Evolutionary conservation across 2,888 invertebrate species (phyloP), one percentile per base, ranked within the genome.

Genomic region (Caradrina kadenii): DNA sequence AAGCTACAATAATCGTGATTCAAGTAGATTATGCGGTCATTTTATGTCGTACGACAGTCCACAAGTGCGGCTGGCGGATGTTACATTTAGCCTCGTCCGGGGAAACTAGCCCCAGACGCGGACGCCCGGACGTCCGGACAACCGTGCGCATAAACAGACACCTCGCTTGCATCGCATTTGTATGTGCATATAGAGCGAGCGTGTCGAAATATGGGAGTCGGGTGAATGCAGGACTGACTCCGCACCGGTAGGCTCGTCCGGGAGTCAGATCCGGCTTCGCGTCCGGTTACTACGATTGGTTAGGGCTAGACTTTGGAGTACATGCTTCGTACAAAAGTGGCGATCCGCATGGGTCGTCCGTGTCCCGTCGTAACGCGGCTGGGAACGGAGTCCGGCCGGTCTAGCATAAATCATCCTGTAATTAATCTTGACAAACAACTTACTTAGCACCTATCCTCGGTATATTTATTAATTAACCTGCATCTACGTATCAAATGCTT

Each of bases 41-140:
- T 81, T 81, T 69, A 73, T 83, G 67, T 53, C 69, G 66, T 53
- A 66, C 56, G 65, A 63, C 66, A 59, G 15, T 45, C 45, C 2
- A 45, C 45, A 45, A 45, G 17, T 17, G 17, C 17, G 68, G 64
- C 49, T 63, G 26, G 64, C 84, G 82, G 84, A 82, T 56, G 70
- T 84, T 84, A 79, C 84, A 71, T 64, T 79, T 63, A 54, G 42
- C 62, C 55, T 65, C 73, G 66, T 81, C 84, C 82, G 84, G 82
- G 82, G 79, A 82, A 82, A 84, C 84, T 79, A 61, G 67, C 72
- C 48, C 69, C 45, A 77, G 77, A 61, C 72, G 10, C 59, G 52
- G 56, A 39, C 63, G 84, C 56, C 67, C 82, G 82, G 84, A 84
- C 67, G 60, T 84, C 82, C 84, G 66, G 13, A 42, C 53, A 39